phyloP scores from a whole-genome alignment of 2,888 invertebrate species.

The Aspidapion aeneum region DNA sequence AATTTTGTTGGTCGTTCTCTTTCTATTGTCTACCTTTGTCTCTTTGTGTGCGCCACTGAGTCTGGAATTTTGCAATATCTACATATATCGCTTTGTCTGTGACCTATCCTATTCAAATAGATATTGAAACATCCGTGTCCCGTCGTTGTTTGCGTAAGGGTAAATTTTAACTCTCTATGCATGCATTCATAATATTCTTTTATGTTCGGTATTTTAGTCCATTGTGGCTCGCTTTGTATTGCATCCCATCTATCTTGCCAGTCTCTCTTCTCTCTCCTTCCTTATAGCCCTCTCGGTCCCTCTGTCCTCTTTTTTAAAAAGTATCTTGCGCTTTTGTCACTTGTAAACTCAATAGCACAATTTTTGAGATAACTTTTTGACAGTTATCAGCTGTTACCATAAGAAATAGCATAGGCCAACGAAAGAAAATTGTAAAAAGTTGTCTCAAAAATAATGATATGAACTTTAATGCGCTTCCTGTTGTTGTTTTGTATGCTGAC shows the following conservation, averaged over 20 bases:
- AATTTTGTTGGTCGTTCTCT: neutral
- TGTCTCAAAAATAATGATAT: no score
- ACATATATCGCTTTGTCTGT: neutral
- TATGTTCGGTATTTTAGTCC: neutral
- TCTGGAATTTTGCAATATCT: neutral
- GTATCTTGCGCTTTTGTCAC: neutral
- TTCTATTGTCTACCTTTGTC: neutral
- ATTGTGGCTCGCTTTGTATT: neutral
- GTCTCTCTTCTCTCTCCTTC: neutral
- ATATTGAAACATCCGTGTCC: neutral
- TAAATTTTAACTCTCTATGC: neutral
- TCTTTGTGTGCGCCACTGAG: neutral
- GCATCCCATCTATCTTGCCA: neutral
- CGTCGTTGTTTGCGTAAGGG: neutral
- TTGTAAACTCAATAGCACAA: no score
- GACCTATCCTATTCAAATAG: neutral
- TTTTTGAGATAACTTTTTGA: no score
- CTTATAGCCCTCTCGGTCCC: neutral
- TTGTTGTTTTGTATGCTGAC: neutral
- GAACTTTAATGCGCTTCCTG: neutral
- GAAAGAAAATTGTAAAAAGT: no score
- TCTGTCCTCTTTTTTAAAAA: neutral
- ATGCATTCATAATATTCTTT: neutral
- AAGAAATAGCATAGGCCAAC: no score
- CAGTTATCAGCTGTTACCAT: no score